Base-by-base conservation (phyloP, 1,140 invertebrate genomes). In the Apocrypta bakeri region DNA sequence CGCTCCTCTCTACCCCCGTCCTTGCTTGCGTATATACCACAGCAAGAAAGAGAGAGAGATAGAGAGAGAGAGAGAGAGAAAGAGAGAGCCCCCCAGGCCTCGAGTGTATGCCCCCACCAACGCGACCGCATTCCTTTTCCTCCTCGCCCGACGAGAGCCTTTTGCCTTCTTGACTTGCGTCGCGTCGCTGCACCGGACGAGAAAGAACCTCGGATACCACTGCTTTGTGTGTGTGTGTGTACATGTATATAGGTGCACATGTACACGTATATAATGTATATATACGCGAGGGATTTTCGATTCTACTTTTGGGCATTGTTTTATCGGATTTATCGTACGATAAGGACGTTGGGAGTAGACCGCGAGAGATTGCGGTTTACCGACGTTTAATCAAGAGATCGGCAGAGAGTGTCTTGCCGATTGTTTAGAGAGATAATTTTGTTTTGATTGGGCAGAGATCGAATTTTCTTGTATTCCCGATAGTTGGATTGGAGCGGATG, bases 51-150 rank as follows among this genome's bases (percentile, higher is more conserved):
- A 68, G 64, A 68, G 64, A 68, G 64, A 68, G 64, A 68, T 24
- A 29, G 64, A 68, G 64, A 27, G 61, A 63, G 61, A 63, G 61
- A 25, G 64, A 68, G 64, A 29, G 64, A 68, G 64, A 68, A 25
- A 68, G 64, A 29, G 64, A 68, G 64, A 27, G 33, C 25, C 31
- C 31, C 66, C 31, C 48, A n/a, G 24, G 27, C 48, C 79, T 71
- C 78, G 17, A 42, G 24, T 25, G 63, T 66, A 11, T 66, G 9
- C 81, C 79, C 78, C 83, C 83, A 68, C 71, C 83, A 84, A 85
- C 86, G 86, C 88, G 88, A 89, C 88, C 90, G 88, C 90, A 90
- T 91, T 91, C 90, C 89, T 89, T 90, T 86, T 88, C 87, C 86
- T 85, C 86, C 88, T 88, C 89, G 87, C 85, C 84, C 68, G 77